phyloP scores from a whole-genome alignment of 2,888 invertebrate species.

The Craniophora ligustri region DNA sequence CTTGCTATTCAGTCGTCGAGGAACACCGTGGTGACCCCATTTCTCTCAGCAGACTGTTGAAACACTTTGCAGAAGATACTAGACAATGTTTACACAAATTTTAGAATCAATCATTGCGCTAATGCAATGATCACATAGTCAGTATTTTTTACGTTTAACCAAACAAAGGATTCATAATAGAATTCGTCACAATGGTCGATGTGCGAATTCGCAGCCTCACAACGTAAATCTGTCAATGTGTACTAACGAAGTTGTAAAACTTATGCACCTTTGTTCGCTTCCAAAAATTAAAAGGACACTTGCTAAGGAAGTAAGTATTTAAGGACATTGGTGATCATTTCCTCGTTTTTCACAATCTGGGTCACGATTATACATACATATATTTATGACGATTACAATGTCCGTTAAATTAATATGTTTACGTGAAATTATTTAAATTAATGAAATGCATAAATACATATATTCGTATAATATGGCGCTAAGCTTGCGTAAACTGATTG shows the following conservation, averaged over 20 bases:
- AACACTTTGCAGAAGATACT: conserved; percentile 25
- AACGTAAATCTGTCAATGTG: conserved; percentile 67
- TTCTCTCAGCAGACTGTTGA: conserved; percentile 23
- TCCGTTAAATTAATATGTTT: conserved; percentile 37
- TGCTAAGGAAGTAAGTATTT: conserved; percentile 56
- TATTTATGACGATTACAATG: no score
- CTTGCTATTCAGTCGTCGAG: conserved; percentile 24
- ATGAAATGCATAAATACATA: conserved; percentile 23
- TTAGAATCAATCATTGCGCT: conserved; percentile 3
- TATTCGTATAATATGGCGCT: conserved; percentile 25
- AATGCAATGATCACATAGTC: conserved; percentile 5
- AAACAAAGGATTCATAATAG: conserved; percentile 33
- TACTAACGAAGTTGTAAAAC: conserved; percentile 63
- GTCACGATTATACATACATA: conserved; percentile 49
- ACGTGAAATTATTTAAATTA: conserved; percentile 43
- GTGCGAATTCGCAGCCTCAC: conserved; percentile 31
- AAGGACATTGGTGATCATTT: conserved; percentile 59
- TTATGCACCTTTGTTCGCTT: conserved; percentile 54
- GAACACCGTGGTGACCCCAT: conserved; percentile 45
- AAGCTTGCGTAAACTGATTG: conserved; percentile 41
- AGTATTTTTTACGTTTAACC: neutral
- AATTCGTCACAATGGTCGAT: conserved; percentile 38
- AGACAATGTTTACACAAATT: conserved; percentile 27
- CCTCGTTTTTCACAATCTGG: conserved; percentile 54
- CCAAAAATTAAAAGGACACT: conserved; percentile 56